phyloP scores from a whole-genome alignment of 1,140 invertebrate genomes.

The Drosophila aff. region DNA sequence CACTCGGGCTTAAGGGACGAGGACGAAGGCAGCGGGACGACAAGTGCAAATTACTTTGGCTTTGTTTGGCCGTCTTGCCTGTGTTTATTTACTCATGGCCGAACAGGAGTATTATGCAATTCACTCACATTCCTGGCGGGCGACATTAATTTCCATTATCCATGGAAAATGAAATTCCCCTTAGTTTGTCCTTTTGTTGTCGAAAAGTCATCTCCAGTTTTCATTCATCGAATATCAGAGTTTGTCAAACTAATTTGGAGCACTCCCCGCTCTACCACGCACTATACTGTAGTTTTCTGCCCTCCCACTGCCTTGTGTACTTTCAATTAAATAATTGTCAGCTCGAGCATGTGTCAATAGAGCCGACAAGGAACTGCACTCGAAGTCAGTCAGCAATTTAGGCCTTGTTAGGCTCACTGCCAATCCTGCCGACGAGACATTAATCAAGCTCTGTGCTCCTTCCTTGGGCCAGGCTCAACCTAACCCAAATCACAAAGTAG shows the following conservation, averaged over 20 bases:
- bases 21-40: neutral
- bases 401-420: conserved; percentile 42
- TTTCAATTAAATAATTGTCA: conserved; percentile 68
- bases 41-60: conserved; percentile 65
- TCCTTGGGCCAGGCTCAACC: conserved; percentile 1
- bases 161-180: conserved; percentile 52
- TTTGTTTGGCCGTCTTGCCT: conserved; percentile 54
- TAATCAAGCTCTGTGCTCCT: conserved; percentile 43
- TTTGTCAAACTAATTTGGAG: conserved; percentile 59
- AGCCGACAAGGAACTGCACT: conserved; percentile 31
- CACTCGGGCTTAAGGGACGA: neutral
- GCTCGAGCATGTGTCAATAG: conserved; percentile 52
- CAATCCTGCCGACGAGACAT: conserved; percentile 46
- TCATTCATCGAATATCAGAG: conserved; percentile 40
- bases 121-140: neutral
- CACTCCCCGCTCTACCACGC: neutral
- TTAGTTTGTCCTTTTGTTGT: conserved; percentile 48
- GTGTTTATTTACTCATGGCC: conserved; percentile 51
- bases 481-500: conserved; percentile 51
- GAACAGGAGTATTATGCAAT: conserved; percentile 31
- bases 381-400: conserved; percentile 34
- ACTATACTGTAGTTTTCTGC: neutral
- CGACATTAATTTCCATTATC: conserved; percentile 51
- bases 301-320: conserved; percentile 17
- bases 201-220: conserved; percentile 47